Conservation (phyloP, 2,797 vertebrate species). For the Pangasius sanitwongsei region DNA sequence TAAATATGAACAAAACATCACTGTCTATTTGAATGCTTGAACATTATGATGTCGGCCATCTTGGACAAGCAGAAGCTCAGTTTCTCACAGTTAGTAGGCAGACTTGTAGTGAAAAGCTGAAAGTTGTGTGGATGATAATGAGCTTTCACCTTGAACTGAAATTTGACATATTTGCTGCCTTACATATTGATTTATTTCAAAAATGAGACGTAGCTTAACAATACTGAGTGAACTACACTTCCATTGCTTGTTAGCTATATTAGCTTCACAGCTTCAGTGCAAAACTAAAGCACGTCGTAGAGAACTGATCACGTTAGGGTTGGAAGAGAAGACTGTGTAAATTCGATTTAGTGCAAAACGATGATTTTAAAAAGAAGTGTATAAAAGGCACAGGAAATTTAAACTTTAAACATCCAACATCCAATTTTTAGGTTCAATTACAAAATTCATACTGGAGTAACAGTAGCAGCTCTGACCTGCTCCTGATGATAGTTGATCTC, state of each 20-base stretch:
- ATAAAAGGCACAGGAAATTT: too few relatives aligned
- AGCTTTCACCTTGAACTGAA: too few relatives aligned
- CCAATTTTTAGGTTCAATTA: not conserved
- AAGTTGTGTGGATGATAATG: not conserved
- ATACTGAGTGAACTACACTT: not conserved
- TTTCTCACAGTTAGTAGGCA: not conserved
- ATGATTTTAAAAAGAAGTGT: not conserved
- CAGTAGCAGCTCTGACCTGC: conserved; percentile 74
- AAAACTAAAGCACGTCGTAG: not conserved
- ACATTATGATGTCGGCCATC: not conserved
- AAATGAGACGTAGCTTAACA: not conserved
- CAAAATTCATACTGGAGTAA: not conserved
- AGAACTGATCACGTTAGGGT: not conserved
- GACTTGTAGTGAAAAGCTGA: not conserved
- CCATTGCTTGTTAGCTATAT: not conserved
- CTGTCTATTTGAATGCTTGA: not conserved
- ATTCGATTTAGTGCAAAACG: not conserved
- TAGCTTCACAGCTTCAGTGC: not conserved
- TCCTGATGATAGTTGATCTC: conserved; percentile 86
- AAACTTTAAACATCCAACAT: not conserved
- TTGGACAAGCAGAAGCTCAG: not conserved
- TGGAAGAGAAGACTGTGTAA: not conserved
- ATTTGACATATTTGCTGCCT: too few relatives aligned
- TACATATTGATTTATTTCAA: too few relatives aligned
- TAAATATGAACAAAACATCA: not conserved